Conservation (phyloP, 1,140 invertebrate species). For the Dendroctonus valens region DNA sequence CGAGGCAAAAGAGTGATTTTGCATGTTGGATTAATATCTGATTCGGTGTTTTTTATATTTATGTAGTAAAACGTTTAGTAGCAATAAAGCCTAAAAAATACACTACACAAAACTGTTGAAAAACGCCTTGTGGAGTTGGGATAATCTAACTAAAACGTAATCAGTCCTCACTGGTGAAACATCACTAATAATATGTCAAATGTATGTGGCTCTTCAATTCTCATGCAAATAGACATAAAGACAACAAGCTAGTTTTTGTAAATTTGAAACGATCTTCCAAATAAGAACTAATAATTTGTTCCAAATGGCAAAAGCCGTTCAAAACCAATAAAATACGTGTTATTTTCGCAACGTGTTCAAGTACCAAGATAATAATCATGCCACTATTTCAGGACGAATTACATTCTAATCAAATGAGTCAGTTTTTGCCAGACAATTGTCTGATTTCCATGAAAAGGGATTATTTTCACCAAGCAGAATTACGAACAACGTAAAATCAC, state of each 20-base stretch:
- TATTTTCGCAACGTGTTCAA: no score
- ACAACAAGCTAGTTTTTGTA: slow-evolving; percentile 14
- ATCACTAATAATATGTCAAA: no score
- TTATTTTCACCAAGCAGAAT: neutral
- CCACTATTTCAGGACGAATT: neutral
- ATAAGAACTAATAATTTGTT: slow-evolving; percentile 21
- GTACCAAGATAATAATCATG: neutral
- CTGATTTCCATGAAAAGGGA: neutral
- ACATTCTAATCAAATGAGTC: slow-evolving; percentile 5
- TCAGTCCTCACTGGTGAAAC: no score
- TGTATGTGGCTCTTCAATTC: no score
- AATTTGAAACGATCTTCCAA: slow-evolving; percentile 4
- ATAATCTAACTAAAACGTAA: no score
- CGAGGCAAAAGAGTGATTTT: slow-evolving; percentile 10
- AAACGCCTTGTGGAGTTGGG: no score
- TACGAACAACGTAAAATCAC: slow-evolving; percentile 1
- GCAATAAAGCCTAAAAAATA: no score
- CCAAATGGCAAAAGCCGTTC: neutral
- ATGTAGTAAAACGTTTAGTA: no score
- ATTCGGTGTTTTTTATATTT: neutral
- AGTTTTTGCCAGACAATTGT: neutral
- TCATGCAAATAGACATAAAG: neutral
- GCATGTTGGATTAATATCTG: slow-evolving; percentile 2
- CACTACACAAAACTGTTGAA: no score
- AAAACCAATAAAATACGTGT: slow-evolving; percentile 4